Evolutionary conservation across 2,113 vertebrate genomes (phyloP).

Genomic region (Oceanodroma tethys): DNA sequence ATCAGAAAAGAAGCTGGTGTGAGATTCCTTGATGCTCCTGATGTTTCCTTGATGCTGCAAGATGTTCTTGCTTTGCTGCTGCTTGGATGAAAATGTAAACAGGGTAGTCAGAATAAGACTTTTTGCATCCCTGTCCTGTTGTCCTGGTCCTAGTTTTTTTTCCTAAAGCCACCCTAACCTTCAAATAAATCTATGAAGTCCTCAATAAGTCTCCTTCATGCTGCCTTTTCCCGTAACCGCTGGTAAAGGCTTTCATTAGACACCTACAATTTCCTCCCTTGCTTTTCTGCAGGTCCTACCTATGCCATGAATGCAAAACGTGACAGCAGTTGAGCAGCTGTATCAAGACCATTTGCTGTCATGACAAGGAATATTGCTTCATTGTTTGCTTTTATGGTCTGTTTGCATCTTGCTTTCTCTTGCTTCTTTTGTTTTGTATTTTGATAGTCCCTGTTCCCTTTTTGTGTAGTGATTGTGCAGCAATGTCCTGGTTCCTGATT

Average conservation of each 20-base stretch:
- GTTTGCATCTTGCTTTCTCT: not conserved
- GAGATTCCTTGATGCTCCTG: not conserved
- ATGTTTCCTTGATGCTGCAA: not conserved
- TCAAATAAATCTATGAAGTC: not conserved
- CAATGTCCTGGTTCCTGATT: not conserved
- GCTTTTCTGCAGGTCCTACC: not conserved
- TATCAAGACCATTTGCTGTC: not conserved
- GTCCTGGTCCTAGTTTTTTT: not conserved
- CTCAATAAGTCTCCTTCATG: not conserved
- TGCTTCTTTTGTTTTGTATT: not conserved
- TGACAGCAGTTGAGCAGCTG: not conserved
- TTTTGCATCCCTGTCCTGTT: not conserved
- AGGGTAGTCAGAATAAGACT: not conserved
- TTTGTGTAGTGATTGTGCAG: not conserved
- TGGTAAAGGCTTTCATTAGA: not conserved
- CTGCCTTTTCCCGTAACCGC: not conserved
- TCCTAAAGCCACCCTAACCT: not conserved
- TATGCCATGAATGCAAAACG: accelerated
- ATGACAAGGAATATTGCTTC: not conserved
- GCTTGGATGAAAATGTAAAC: not conserved
- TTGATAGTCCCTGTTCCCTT: not conserved
- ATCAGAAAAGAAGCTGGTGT: not conserved
- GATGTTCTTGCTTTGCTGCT: not conserved
- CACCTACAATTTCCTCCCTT: not conserved
- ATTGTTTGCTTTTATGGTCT: not conserved